Evolutionary conservation across 2,888 invertebrate species (phyloP).

Genomic region (Caenorhabditis sp.): DNA sequence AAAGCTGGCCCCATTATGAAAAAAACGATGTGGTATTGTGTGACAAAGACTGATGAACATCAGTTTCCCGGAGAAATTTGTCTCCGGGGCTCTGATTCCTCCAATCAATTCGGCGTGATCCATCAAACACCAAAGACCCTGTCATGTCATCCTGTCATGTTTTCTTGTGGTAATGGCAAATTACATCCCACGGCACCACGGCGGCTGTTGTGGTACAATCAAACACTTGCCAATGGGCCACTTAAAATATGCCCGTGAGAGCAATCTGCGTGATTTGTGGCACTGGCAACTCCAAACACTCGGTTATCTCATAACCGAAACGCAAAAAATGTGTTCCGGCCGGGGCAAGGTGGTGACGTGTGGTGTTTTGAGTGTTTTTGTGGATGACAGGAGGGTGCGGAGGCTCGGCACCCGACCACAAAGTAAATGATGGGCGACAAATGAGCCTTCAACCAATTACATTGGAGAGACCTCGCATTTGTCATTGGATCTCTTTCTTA

Average conservation of each 20-base stretch:
- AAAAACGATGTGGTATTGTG: conserved; percentile 3
- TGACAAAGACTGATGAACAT: conserved; percentile 5
- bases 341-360: not conserved
- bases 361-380: conserved; percentile 46
- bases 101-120: conserved; percentile 32
- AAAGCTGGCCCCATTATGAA: not conserved
- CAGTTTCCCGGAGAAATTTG: not conserved
- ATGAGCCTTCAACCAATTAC: conserved; percentile 64
- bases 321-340: conserved; percentile 40
- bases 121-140: conserved; percentile 45
- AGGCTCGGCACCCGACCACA: conserved; percentile 92
- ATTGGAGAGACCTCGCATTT: conserved; percentile 59
- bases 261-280: conserved; percentile 44
- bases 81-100: not conserved
- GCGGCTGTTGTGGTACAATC: conserved; percentile 56
- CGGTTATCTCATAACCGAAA: conserved; percentile 12
- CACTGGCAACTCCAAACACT: conserved; percentile 21
- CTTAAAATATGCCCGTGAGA: conserved; percentile 37
- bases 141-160: conserved; percentile 34
- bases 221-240: conserved; percentile 47
- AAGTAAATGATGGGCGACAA: conserved; percentile 71
- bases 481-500: conserved; percentile 51
- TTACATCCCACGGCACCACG: conserved; percentile 18
- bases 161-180: conserved; percentile 55
- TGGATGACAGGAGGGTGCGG: conserved; percentile 19